Conservation (phyloP, 2,888 invertebrate genomes). For the Brenthis ino region DNA sequence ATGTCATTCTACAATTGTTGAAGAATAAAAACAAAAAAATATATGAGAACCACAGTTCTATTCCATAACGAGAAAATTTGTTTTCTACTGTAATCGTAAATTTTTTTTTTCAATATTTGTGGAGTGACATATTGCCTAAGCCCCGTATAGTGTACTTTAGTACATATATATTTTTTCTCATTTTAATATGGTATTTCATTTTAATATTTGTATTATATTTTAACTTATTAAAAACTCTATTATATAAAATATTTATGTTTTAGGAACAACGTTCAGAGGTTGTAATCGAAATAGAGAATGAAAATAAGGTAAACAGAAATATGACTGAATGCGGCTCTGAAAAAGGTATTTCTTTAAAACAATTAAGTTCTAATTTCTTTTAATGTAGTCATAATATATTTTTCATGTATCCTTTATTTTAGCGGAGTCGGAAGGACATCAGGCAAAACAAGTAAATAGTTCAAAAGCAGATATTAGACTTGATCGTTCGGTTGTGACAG, state of each 20-base stretch:
- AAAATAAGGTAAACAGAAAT: slow-evolving; percentile 55
- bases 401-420: slow-evolving; percentile 25
- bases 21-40: no score
- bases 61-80: no score
- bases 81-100: not conserved
- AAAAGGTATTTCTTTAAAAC: slow-evolving; percentile 56
- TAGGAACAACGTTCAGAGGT: slow-evolving; percentile 91
- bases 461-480: slow-evolving; percentile 43
- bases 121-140: no score
- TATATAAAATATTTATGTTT: slow-evolving; percentile 5
- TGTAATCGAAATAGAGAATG: slow-evolving; percentile 87
- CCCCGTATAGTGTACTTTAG: no score
- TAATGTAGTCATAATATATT: not conserved
- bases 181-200: not conserved
- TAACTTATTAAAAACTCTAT: not conserved
- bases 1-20: not conserved
- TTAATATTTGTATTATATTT: not conserved
- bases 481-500: slow-evolving; percentile 64
- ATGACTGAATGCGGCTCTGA: slow-evolving; percentile 70
- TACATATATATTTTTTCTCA: no score
- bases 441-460: slow-evolving; percentile 49
- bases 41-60: no score
- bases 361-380: not conserved
- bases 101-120: not conserved
- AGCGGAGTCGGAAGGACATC: slow-evolving; percentile 72